Conservation (phyloP, 2,113 vertebrate species). For the Solea senegalensis region DNA sequence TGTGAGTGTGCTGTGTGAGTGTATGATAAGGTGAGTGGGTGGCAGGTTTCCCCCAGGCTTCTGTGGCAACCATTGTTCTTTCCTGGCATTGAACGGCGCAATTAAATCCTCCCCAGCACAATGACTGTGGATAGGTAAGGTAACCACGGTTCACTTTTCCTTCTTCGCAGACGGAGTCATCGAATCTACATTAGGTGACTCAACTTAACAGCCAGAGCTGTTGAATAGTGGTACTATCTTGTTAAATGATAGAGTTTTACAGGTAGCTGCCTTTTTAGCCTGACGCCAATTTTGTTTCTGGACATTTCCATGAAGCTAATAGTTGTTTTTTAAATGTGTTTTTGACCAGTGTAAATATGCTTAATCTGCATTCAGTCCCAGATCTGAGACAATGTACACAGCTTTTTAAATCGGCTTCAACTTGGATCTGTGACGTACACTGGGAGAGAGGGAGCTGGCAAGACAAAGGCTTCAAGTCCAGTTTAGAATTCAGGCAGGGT, state of each 20-base stretch:
- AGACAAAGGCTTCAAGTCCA: no score
- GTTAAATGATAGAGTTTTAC: not conserved
- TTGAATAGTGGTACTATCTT: not conserved
- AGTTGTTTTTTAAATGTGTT: no score
- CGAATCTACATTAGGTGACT: slow-evolving; percentile 32
- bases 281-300: not conserved
- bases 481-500: no score
- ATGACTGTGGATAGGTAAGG: slow-evolving; percentile 15
- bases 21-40: slow-evolving; percentile 22
- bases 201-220: slow-evolving; percentile 27
- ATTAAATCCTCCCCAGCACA: slow-evolving; percentile 48
- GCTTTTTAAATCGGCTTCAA: no score
- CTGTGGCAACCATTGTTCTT: slow-evolving; percentile 36
- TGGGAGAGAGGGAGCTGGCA: no score
- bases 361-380: no score
- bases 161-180: not conserved
- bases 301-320: not conserved
- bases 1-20: not conserved
- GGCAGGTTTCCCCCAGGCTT: slow-evolving; percentile 43
- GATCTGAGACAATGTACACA: no score
- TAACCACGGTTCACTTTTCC: slow-evolving; percentile 12
- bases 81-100: slow-evolving; percentile 22
- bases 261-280: not conserved
- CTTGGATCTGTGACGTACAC: no score
- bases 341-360: no score